phyloP scores from a whole-genome alignment of 2,113 vertebrate genomes.

The Morone saxatilis region DNA sequence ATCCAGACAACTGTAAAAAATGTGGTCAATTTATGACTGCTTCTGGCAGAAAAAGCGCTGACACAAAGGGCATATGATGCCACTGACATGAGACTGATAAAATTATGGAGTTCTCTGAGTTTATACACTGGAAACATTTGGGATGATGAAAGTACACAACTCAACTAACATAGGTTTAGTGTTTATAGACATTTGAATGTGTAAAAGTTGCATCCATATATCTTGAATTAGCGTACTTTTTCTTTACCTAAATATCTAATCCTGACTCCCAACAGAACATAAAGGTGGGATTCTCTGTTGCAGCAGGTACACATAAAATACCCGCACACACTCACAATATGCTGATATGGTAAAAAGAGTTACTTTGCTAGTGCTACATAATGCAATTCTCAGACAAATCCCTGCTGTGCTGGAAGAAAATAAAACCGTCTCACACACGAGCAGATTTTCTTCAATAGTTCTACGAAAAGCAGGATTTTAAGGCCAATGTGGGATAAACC shows the following conservation, averaged over 20 bases:
- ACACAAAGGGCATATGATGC: no score
- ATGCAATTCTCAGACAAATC: slow-evolving; percentile 4
- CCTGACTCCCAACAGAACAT: background rate
- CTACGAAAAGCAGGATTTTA: background rate
- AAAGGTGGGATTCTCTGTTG: background rate
- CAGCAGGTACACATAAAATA: background rate
- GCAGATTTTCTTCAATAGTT: background rate
- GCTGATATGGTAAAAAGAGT: slow-evolving; percentile 1
- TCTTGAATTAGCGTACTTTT: background rate
- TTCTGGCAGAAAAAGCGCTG: no score
- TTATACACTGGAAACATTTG: no score
- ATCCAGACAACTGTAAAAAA: no score
- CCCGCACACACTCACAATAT: background rate
- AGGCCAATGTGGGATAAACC: background rate
- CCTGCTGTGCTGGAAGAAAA: slow-evolving; percentile 7
- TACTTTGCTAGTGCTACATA: background rate
- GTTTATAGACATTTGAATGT: no score
- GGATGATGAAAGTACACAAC: no score
- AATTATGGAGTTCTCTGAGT: no score
- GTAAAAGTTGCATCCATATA: no score
- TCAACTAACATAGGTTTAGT: no score
- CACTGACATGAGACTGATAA: no score
- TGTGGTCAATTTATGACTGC: no score
- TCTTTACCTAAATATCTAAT: background rate
- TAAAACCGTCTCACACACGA: background rate